phyloP scores from a whole-genome alignment of 2,888 invertebrate species.

The Volucella bombylans region DNA sequence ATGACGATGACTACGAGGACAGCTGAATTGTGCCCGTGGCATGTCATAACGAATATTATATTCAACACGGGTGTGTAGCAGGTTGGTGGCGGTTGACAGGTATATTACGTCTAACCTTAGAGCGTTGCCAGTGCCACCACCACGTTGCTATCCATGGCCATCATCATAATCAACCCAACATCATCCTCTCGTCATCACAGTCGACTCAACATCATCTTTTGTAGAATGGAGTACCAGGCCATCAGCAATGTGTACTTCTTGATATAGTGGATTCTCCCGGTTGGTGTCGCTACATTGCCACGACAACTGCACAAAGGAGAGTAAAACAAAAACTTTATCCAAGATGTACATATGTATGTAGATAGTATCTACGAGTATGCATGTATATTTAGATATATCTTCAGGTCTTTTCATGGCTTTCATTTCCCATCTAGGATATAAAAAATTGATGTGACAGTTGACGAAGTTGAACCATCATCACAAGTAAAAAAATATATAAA shows the following conservation, averaged over 20 bases:
- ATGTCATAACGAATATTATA: slow-evolving; percentile 67
- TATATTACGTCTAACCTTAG: slow-evolving; percentile 41
- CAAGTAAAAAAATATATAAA: slow-evolving; percentile 18
- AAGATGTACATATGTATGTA: slow-evolving; percentile 7
- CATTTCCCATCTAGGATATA: slow-evolving; percentile 49
- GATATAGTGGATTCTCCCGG: slow-evolving; percentile 27
- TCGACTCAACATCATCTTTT: not conserved
- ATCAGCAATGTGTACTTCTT: slow-evolving; percentile 42
- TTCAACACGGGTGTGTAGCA: slow-evolving; percentile 62
- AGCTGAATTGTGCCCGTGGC: slow-evolving; percentile 67
- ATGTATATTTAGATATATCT: not conserved
- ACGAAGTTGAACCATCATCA: slow-evolving; percentile 17
- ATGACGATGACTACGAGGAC: slow-evolving; percentile 12
- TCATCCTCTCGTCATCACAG: slow-evolving; percentile 14
- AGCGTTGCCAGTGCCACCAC: slow-evolving; percentile 30
- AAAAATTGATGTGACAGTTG: slow-evolving; percentile 56
- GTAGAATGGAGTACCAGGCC: slow-evolving; percentile 10
- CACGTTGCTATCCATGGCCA: slow-evolving; percentile 49
- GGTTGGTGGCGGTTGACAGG: slow-evolving; percentile 58
- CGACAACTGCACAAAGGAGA: slow-evolving; percentile 41
- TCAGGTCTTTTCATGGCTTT: slow-evolving; percentile 3
- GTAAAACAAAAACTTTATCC: slow-evolving; percentile 43
- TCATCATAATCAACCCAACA: slow-evolving; percentile 32
- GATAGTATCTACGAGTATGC: slow-evolving; percentile 16
- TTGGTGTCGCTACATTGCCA: slow-evolving; percentile 41